Base-by-base conservation (phyloP, 2,888 invertebrate species). In the Polyommatus icarus region DNA sequence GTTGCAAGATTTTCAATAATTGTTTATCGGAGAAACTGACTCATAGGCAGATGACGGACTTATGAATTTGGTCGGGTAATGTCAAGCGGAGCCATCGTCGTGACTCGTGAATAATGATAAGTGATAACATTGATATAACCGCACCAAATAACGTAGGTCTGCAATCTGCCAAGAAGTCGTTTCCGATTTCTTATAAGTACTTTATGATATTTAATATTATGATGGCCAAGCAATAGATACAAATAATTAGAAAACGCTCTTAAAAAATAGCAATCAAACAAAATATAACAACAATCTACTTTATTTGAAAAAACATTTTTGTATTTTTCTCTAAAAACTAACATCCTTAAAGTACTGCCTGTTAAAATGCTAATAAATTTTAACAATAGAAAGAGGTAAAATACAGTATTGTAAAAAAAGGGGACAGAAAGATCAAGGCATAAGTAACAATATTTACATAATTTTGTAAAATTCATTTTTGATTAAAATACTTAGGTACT, bases 301-400 rank as follows among this genome's bases (percentile, higher is more conserved):
- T 73, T 73, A 73, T 50, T 73, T 3, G 3, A 50, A 73, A 46
- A 46, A 40, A 24, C 20, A 10, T 73, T n/a, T n/a, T 73, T 73
- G 46, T 73, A 40, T 24, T 24, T 50, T 1, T 20, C 15, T 73
- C 20, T 46, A 73, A 61, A 61, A 61, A 10, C 61, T 61, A 6
- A 7, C 20, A 20, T 61, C 8, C 59, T 59, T 59, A 59, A 20
- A 20, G 10, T 61, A 10, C 20, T 20, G 61, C 24, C 10, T 61
- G 20, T 61, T 24, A 24, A 61, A 61, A 61, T 61, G 24, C 61
- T 5, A 12, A 1, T 12, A 3, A 8, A 12, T 5, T 61, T 12
- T 24, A 61, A 61, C 8, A 61, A 12, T 12, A 10, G 12, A 59
- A 59, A 20, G 20, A 24, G 24, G 61, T 61, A 24, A 59, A 61